These are phyloP conservation scores for Gastracanthus pulcherrimus DNA, from an alignment of 2,888 invertebrate genomes.

Conservation along the genomic window DNA sequence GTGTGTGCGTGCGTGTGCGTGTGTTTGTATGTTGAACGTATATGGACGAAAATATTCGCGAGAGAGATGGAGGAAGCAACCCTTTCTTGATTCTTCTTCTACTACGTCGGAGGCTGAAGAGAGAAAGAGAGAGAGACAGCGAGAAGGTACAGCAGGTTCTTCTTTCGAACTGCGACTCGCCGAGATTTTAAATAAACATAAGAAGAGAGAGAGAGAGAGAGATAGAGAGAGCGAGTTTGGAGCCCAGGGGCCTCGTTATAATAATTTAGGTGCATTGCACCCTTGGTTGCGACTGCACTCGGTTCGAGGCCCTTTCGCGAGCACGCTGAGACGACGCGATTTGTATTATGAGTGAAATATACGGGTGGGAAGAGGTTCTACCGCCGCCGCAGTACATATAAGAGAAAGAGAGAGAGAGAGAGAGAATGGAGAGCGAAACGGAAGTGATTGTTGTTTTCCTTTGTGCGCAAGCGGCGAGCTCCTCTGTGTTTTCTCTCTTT, in stretches of 20 bases:
- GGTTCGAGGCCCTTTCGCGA: background rate
- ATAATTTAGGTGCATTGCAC: conserved; percentile 58
- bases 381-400: background rate
- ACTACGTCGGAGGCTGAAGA: too few relatives aligned
- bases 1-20: too few relatives aligned
- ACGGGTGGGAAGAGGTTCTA: conserved; percentile 41
- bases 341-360: background rate
- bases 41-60: background rate
- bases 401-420: too few relatives aligned
- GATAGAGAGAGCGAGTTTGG: background rate
- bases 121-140: too few relatives aligned
- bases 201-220: conserved; percentile 16
- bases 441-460: conserved; percentile 48
- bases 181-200: conserved; percentile 51
- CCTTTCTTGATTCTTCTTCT: too few relatives aligned
- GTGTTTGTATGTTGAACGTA: too few relatives aligned
- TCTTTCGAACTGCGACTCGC: background rate
- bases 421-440: conserved; percentile 36
- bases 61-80: conserved; percentile 9
- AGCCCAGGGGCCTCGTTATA: conserved; percentile 36
- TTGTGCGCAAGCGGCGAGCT: background rate
- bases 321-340: background rate
- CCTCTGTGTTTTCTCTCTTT: background rate
- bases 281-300: background rate
- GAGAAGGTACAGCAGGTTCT: conserved; percentile 36